phyloP scores from a whole-genome alignment of 2,113 vertebrate genomes.

The Fregetta grallaria region DNA sequence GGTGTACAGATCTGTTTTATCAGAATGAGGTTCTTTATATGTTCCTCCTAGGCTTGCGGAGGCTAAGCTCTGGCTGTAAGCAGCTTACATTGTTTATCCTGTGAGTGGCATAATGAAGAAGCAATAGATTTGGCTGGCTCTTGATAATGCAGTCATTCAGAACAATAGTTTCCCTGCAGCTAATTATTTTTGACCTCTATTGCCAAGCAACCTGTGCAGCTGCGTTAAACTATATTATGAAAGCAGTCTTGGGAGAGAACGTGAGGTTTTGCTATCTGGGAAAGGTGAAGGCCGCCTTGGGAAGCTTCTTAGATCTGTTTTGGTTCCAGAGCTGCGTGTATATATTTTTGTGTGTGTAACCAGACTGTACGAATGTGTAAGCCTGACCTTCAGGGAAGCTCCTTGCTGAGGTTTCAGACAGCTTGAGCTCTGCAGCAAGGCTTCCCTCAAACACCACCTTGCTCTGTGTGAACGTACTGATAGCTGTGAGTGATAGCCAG shows the following conservation, averaged over 20 bases:
- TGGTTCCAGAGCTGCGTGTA: neutral
- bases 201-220: slow-evolving; percentile 64
- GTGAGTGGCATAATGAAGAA: slow-evolving; percentile 61
- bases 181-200: slow-evolving; percentile 66
- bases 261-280: neutral
- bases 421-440: neutral
- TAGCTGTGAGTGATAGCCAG: neutral
- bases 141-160: slow-evolving; percentile 55
- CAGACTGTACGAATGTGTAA: neutral
- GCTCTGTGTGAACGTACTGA: neutral
- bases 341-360: neutral
- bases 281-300: neutral
- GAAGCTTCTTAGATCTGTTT: slow-evolving; percentile 19
- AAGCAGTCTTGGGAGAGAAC: neutral
- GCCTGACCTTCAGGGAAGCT: slow-evolving; percentile 27
- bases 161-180: slow-evolving; percentile 67
- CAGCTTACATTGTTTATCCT: slow-evolving; percentile 65
- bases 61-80: slow-evolving; percentile 48
- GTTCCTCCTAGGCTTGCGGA: slow-evolving; percentile 22
- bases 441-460: neutral
- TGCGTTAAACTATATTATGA: neutral
- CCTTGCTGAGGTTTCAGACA: slow-evolving; percentile 8
- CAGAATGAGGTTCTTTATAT: neutral
- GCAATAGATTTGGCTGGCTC: slow-evolving; percentile 52
- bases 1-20: neutral